Evolutionary conservation across 2,113 vertebrate genomes (phyloP), one percentile per base, ranked within the genome.

Genomic region (Peromyscus maniculatus): DNA sequence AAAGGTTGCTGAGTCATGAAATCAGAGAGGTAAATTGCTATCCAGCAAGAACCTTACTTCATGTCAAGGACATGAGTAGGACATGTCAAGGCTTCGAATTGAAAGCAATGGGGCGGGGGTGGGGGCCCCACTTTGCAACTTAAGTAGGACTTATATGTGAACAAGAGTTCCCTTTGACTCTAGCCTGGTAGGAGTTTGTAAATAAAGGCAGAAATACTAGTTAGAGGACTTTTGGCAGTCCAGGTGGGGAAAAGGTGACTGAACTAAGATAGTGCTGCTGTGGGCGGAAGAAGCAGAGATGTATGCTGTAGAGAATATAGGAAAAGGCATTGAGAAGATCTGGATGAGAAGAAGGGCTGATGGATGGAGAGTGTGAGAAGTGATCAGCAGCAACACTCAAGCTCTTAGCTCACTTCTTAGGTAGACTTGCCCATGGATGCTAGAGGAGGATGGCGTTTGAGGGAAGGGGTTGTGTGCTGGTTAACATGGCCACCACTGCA

Each of bases 211-310:
- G 59, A 78, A 7, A 69, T 5, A 33, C n/a, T 87, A 9, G 31
- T 83, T 94, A 69, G 39, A 79, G 71, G 15, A 16, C 79, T 92
- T 16, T 92, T 84, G n/a, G 21, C 62, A 96, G 21, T 83, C n/a
- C 19, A 49, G 33, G 19, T 92, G 64, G 69, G 43, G 82, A 93
- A 66, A 89, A 22, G 67, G 89, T 86, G 46, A 46, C 43, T 36
- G 36, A 24, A 55, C 49, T 55, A 39, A 75, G 87, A 28, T 74
- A 43, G 7, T 75, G 36, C 52, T 9, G 55, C 55, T 78, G 52
- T 84, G 59, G n/a, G 12, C 31, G 8, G 57, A 21, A 67, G 52
- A 95, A 72, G 52, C 69, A 26, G 52, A 59, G 9, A 19, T 57
- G 62, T 13, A 1, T 33, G 33, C 55, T 57, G 89, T 59, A 96